A percentile compares a stretch with the other conserved stretches of the same genome.
Conservation (phyloP, 35 echinoderm and acorn worm genomes). For the Apostichopus japonicus region DNA sequence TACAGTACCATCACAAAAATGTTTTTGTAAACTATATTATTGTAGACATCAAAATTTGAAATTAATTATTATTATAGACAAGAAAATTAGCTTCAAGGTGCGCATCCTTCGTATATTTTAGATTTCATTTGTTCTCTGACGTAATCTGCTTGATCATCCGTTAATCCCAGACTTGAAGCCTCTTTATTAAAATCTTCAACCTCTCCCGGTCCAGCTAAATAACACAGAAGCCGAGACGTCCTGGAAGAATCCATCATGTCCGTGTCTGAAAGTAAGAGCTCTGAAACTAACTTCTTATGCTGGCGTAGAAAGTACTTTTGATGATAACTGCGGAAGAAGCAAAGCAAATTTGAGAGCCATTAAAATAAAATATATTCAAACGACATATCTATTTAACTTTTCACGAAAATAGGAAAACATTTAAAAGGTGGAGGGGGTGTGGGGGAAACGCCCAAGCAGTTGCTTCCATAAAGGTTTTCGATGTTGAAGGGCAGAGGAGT, state of each 20-base stretch:
- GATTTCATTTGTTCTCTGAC: conserved; percentile 39
- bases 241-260: conserved; percentile 71
- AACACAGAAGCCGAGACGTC: conserved; percentile 74
- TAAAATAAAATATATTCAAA: neutral
- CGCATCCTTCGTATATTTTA: conserved; percentile 47
- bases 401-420: too few relatives aligned
- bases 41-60: too few relatives aligned
- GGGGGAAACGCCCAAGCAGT: too few relatives aligned
- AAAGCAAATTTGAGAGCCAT: neutral
- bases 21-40: too few relatives aligned
- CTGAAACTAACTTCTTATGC: conserved; percentile 65
- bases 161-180: conserved; percentile 54
- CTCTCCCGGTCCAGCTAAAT: conserved; percentile 71
- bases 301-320: conserved; percentile 94
- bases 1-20: too few relatives aligned
- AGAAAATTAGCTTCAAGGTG: conserved; percentile 1
- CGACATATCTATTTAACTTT: too few relatives aligned
- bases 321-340: conserved; percentile 76
- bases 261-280: conserved; percentile 58
- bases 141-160: conserved; percentile 52
- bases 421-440: too few relatives aligned
- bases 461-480: too few relatives aligned
- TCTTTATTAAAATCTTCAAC: conserved; percentile 68
- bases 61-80: neutral
- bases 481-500: too few relatives aligned